Conservation (phyloP, 2,797 vertebrate species). For the Pseudochromis fuscus region DNA sequence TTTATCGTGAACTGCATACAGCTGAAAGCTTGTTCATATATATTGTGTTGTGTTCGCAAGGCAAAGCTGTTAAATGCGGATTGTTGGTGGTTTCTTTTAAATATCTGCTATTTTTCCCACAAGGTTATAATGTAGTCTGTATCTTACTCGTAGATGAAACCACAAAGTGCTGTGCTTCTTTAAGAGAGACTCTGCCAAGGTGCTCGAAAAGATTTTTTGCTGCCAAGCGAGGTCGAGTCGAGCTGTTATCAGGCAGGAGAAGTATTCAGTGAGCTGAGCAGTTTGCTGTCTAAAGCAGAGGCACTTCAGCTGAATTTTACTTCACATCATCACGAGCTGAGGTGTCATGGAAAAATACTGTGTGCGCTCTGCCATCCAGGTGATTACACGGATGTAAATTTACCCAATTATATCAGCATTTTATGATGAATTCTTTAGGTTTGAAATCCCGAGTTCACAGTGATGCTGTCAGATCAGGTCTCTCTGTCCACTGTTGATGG, state of each 20-base stretch:
- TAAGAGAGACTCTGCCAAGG: slow-evolving; percentile 53
- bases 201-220: slow-evolving; percentile 51
- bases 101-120: neutral
- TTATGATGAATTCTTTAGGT: neutral
- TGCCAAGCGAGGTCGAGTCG: slow-evolving; percentile 38
- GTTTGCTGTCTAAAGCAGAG: slow-evolving; percentile 33
- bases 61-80: neutral
- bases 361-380: neutral
- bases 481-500: neutral
- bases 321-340: neutral
- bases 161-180: slow-evolving; percentile 47
- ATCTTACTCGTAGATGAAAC: slow-evolving; percentile 6
- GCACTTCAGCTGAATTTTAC: slow-evolving; percentile 24
- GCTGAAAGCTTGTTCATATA: too few species aligned
- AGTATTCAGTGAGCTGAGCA: slow-evolving; percentile 45
- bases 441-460: neutral
- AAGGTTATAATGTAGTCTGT: neutral
- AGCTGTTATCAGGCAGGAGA: slow-evolving; percentile 57
- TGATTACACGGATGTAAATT: neutral
- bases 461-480: neutral
- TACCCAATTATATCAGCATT: neutral
- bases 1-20: too few species aligned
- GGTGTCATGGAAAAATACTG: slow-evolving; percentile 3
- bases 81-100: neutral
- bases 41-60: too few species aligned